phyloP scores from a whole-genome alignment of 35 echinoderm and acorn worm genomes.

The Ophioderma brevispina region DNA sequence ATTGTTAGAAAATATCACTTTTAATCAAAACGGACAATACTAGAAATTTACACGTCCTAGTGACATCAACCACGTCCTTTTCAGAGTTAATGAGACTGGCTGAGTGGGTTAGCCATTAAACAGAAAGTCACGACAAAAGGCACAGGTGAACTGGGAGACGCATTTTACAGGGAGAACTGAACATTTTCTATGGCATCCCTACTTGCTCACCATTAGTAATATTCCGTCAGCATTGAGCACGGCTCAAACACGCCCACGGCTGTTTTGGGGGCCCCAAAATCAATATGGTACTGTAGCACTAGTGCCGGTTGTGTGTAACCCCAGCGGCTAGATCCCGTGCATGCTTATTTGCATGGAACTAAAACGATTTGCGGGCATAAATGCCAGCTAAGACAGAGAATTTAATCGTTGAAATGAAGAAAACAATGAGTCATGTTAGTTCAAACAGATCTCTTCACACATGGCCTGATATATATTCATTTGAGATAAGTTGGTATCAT shows the following conservation, averaged over 20 bases:
- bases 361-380: neutral
- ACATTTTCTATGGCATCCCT: too few species aligned
- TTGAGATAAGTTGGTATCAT: too few species aligned
- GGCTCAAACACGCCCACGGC: neutral
- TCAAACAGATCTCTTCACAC: too few species aligned
- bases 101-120: too few species aligned
- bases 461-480: too few species aligned
- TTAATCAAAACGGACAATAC: neutral
- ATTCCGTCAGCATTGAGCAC: neutral
- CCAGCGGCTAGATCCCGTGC: neutral
- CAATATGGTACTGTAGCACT: neutral
- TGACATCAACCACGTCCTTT: too few species aligned
- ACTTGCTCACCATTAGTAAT: neutral
- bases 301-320: neutral
- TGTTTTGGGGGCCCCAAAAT: neutral
- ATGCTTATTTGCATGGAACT: neutral
- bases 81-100: too few species aligned
- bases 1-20: neutral
- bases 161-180: too few species aligned
- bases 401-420: neutral
- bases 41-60: too few species aligned
- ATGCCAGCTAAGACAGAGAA: neutral
- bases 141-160: too few species aligned
- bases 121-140: too few species aligned
- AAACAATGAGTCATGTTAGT: neutral